Evolutionary conservation across 2,113 vertebrate species (phyloP).

Genomic region (Cervus canadensis): DNA sequence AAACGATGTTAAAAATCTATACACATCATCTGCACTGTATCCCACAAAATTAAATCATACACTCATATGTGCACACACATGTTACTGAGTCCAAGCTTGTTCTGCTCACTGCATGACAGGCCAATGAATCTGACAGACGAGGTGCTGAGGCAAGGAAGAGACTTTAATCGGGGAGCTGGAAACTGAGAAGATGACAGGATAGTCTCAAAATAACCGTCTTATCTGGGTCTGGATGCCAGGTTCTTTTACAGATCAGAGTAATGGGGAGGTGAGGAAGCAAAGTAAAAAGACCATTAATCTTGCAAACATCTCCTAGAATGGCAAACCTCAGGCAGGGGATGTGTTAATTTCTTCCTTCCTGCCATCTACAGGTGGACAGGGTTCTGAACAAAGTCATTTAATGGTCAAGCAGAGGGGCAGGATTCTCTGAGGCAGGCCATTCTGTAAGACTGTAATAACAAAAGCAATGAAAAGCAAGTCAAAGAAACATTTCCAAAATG

Average conservation of each 20-base stretch:
- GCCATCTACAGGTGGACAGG: background rate
- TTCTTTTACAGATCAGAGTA: background rate
- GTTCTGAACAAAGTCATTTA: background rate
- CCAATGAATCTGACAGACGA: background rate
- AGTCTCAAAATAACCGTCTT: background rate
- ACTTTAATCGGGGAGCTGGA: background rate
- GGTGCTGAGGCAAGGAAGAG: background rate
- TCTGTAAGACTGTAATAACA: background rate
- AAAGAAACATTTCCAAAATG: background rate
- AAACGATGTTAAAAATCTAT: background rate
- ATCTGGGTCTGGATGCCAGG: background rate
- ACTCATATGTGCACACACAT: background rate
- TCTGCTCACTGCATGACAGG: fast-evolving
- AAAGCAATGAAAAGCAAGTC: background rate
- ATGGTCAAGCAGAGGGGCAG: background rate
- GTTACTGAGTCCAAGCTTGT: background rate
- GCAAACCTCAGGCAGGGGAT: background rate
- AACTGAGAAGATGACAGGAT: background rate
- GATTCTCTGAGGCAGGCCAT: background rate
- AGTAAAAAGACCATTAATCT: background rate
- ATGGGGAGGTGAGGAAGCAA: background rate
- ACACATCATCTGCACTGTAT: background rate
- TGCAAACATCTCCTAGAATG: background rate
- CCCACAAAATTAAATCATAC: background rate
- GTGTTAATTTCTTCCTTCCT: background rate